Base-by-base conservation (phyloP, 2,888 invertebrate genomes). In the Rapana venosa region DNA sequence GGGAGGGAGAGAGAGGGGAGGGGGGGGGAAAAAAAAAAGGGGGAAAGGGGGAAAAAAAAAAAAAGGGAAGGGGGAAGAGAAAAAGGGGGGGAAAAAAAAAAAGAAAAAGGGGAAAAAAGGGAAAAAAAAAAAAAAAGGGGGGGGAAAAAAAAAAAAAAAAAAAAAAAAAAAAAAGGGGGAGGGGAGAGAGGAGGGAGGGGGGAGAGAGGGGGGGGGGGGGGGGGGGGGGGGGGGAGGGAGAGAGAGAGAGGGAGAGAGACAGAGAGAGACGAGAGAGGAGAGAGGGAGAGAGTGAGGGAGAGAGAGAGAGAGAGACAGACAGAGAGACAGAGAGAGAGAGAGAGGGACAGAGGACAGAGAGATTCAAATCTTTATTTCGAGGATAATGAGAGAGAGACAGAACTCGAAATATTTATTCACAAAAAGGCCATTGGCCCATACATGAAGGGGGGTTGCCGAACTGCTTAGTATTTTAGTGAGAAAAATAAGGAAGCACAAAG, bases 1-100 rank as follows among this genome's bases (percentile, higher is more conserved):
- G 36, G 47, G 47, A 83, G 83, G 26, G 56, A 83, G 83, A 47
- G 83, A 83, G 83, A 47, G 83, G 47, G 56, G 47, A 47, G 83
- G 47, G 36, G 26, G 83, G 47, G 83, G 22, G 83, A 36, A 47
- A 47, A 26, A 26, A 26, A 26, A n/a, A 74, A 26, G 74, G 74
- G 26, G 26, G 74, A 74, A 6, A 74, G 74, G 26, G 74, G 26
- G 74, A 74, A n/a, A 74, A 26, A 74, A n/a, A 74, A 26, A 74
- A 26, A 61, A 17, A 61, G 61, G 17, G 61, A 15, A 26, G 5
- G 77, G 8, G 77, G 13, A 32, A 79, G 77, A 77, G 30, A 30
- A 17, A 77, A 32, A 79, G 77, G 32, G 77, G 17, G 32, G 77
- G 32, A 32, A 79, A 32, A 79, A 17, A 26, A 32, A 32, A 79